Evolutionary conservation across 2,113 vertebrate genomes (phyloP).

Genomic region (Gulo gulo): DNA sequence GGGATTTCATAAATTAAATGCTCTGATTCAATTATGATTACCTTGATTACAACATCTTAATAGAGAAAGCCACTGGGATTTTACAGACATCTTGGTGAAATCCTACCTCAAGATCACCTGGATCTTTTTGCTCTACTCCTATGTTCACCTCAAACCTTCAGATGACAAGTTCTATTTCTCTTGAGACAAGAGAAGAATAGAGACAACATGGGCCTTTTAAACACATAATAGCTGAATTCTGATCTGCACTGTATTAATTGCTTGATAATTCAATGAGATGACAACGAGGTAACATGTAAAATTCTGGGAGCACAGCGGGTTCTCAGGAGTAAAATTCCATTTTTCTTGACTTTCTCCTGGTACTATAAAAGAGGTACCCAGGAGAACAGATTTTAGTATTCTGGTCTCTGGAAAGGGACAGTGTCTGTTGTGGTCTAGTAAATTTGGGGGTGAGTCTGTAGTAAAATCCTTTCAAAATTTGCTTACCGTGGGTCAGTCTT

Average conservation of each 20-base stretch:
- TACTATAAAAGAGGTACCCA: neutral
- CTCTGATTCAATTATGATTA: neutral
- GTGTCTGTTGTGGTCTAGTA: neutral
- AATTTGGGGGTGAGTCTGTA: neutral
- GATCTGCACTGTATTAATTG: neutral
- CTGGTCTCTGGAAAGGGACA: neutral
- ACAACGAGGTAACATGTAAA: neutral
- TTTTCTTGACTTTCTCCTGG: neutral
- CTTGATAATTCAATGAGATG: neutral
- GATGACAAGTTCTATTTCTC: neutral
- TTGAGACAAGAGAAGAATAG: neutral
- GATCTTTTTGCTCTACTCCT: neutral
- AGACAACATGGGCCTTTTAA: neutral
- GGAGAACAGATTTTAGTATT: neutral
- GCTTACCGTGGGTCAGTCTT: neutral
- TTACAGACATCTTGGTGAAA: neutral
- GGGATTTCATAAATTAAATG: neutral
- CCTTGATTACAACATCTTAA: neutral
- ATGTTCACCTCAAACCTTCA: neutral
- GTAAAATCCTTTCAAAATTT: neutral
- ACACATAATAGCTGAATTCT: neutral
- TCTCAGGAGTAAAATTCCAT: neutral
- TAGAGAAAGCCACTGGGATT: neutral
- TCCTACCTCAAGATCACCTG: neutral
- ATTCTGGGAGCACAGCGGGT: neutral